These are phyloP conservation scores for Petrosia ficiformis DNA, from an alignment of 37 sponge, comb jelly and placozoan genomes.

Conservation along the genomic window DNA sequence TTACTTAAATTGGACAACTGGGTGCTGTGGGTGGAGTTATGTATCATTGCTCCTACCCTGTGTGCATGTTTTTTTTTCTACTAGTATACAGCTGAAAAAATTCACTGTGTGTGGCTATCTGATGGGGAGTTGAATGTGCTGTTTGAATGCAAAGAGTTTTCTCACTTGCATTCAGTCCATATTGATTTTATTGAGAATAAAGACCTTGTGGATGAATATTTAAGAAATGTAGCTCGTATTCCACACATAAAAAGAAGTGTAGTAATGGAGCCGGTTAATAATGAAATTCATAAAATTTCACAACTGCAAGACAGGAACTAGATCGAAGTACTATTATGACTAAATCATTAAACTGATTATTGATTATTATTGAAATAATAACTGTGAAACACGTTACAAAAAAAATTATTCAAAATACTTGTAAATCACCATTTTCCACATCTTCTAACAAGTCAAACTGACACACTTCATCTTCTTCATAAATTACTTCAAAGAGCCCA, in stretches of 20 bases:
- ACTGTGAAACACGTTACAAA: not conserved
- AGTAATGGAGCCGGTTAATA: conserved; percentile 17
- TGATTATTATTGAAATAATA: not conserved
- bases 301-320: not conserved
- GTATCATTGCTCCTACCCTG: no score
- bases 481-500: conserved; percentile 14
- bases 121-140: conserved; percentile 50
- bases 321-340: not conserved
- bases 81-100: conserved; percentile 38
- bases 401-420: not conserved
- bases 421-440: conserved; percentile 27
- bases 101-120: conserved; percentile 46
- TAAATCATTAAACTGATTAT: not conserved
- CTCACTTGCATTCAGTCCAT: not conserved
- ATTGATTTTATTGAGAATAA: conserved; percentile 21
- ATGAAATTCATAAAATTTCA: not conserved
- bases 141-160: conserved; percentile 35
- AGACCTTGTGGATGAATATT: conserved; percentile 24
- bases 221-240: conserved; percentile 11
- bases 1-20: no score
- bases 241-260: conserved; percentile 28
- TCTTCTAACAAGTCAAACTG: conserved; percentile 24
- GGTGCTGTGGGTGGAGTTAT: no score
- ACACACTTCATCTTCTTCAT: conserved; percentile 30
- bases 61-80: no score